Evolutionary conservation across 2,888 invertebrate species (phyloP).

Genomic region (Eilema sororculum): DNA sequence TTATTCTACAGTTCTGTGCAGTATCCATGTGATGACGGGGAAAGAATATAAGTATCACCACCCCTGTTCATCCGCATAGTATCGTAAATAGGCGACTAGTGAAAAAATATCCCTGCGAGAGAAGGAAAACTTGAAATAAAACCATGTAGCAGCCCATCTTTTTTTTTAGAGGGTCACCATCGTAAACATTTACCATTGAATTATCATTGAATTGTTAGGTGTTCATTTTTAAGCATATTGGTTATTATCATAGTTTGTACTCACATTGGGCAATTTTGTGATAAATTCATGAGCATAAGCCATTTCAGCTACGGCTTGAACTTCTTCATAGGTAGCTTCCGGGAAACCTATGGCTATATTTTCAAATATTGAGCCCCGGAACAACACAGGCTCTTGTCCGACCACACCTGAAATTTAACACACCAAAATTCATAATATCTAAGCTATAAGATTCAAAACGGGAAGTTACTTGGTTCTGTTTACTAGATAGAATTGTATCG

Average conservation of each 20-base stretch:
- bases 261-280: slow-evolving; percentile 89
- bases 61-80: too few relatives aligned
- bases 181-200: too few relatives aligned
- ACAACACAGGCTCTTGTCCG: slow-evolving; percentile 95
- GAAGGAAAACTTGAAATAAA: too few relatives aligned
- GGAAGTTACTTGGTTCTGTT: too few relatives aligned
- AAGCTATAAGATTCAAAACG: not conserved
- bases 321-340: slow-evolving; percentile 88
- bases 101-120: too few relatives aligned
- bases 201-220: too few relatives aligned
- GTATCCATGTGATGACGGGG: too few relatives aligned
- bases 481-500: too few relatives aligned
- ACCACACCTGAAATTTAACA: slow-evolving; percentile 88
- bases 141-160: too few relatives aligned
- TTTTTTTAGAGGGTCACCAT: too few relatives aligned
- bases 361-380: slow-evolving; percentile 92
- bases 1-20: not conserved
- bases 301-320: slow-evolving; percentile 90
- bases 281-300: slow-evolving; percentile 93
- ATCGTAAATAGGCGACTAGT: too few relatives aligned
- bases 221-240: not conserved
- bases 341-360: slow-evolving; percentile 91
- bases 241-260: slow-evolving; percentile 42
- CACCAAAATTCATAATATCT: not conserved
- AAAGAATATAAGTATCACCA: too few relatives aligned